Evolutionary conservation across 2,113 vertebrate species (phyloP).

Genomic region (Ivindomyrus marchei): DNA sequence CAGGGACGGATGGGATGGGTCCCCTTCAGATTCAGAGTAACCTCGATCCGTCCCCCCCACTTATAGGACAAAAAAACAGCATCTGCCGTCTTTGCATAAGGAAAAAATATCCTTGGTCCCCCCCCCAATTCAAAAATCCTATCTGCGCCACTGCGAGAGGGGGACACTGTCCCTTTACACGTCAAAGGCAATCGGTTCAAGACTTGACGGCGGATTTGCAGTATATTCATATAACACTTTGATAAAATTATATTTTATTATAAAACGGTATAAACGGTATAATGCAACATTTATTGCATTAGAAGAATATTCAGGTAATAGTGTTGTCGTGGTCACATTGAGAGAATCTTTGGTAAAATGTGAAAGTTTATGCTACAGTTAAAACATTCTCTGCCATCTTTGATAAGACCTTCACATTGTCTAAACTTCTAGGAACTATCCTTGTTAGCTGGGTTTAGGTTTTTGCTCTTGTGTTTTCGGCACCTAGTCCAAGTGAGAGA

Average conservation of each 20-base stretch:
- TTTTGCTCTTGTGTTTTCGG: not conserved
- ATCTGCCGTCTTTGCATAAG: no score
- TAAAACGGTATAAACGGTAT: not conserved
- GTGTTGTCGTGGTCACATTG: not conserved
- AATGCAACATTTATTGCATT: not conserved
- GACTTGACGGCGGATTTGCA: not conserved
- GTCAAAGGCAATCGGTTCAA: not conserved
- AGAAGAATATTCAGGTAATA: not conserved
- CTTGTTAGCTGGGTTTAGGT: not conserved
- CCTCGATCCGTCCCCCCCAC: no score
- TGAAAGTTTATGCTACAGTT: not conserved
- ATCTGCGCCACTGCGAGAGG: no score
- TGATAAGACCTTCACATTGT: not conserved
- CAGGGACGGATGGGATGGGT: no score
- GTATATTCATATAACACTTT: no score
- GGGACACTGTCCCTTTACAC: not conserved
- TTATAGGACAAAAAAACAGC: no score
- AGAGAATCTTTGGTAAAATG: not conserved
- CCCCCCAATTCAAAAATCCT: no score
- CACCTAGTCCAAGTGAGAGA: not conserved
- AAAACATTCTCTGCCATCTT: not conserved
- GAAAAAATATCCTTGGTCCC: no score
- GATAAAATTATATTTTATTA: not conserved
- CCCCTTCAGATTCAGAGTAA: no score
- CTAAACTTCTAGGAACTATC: not conserved